Base-by-base conservation (phyloP, 2,113 vertebrate genomes). In the Chascanopsetta lugubris region DNA sequence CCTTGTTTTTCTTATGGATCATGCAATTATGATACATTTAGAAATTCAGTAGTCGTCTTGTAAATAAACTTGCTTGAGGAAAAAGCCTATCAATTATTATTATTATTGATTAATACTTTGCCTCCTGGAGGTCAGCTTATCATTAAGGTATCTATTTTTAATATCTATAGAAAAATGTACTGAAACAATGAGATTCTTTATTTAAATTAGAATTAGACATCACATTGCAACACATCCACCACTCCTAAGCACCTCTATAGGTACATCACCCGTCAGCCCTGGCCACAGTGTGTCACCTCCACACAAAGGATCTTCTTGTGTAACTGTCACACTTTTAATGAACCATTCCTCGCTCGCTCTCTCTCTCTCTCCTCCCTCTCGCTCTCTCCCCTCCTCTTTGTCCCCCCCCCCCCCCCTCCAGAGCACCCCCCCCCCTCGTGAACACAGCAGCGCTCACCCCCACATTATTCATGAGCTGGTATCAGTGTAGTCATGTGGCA, bases 401-500 rank as follows among this genome's bases (percentile, higher is more conserved):
- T 92, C 92, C 88, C 64, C 91, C 93, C 91, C 32, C 34, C 88
- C 90, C 89, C 94, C 91, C n/a, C n/a, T n/a, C n/a, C n/a, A n/a
- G n/a, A n/a, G n/a, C n/a, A n/a, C 88, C 64, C 91, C 93, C 91
- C 32, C 34, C 88, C 90, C 89, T 94, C 91, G 94, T 96, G 94
- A 95, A 96, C 95, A 95, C 92, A 95, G 92, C 93, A 87, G 89
- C 91, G 89, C 76, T 20, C 43, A 3, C 49, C 12, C 67, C 90
- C 92, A 93, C 92, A 94, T 94, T 96, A 99, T 98, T 96, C 94
- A 98, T 95, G 94, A 96, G 92, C 84, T 94, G 92, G 91, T 93
- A 89, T 93, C 92, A 87, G 91, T 87, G 94, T 94, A 92, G 94
- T 96, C 94, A 95, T 96, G 96, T 95, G 95, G 95, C 90, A 90